These are phyloP conservation scores for Lymantria monacha DNA, from an alignment of 2,888 invertebrate species.

Conservation along the genomic window DNA sequence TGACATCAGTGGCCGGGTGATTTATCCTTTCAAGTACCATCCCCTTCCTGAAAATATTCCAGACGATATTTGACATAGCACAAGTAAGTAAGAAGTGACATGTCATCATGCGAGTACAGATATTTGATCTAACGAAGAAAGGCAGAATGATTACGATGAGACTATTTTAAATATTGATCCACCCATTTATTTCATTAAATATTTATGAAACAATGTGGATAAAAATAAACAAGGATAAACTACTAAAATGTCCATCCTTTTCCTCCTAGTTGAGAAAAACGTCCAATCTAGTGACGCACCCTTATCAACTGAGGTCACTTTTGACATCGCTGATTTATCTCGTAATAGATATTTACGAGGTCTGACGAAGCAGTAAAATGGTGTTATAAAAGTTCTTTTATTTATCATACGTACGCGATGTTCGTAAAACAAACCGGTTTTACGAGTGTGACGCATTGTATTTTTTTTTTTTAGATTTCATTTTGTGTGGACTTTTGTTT, in stretches of 20 bases:
- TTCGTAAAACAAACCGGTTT: conserved; percentile 24
- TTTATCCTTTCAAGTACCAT: no score
- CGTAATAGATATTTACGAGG: conserved; percentile 32
- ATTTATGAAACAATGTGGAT: background rate
- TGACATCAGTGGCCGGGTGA: no score
- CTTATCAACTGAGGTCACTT: conserved; percentile 17
- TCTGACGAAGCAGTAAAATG: conserved; percentile 27
- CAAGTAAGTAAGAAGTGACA: no score
- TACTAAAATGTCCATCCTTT: conserved; percentile 2
- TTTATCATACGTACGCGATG: conserved; percentile 24
- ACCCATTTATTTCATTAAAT: background rate
- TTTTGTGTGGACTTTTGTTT: background rate
- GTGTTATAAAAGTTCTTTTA: conserved; percentile 31
- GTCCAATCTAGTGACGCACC: conserved; percentile 6
- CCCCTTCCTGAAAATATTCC: no score
- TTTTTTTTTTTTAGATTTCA: conserved; percentile 11
- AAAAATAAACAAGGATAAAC: conserved; percentile 1
- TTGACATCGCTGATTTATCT: conserved; percentile 24
- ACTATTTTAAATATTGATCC: no score
- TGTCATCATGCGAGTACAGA: no score
- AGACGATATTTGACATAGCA: no score
- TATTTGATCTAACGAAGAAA: no score
- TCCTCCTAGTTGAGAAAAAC: conserved; percentile 1
- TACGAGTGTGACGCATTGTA: conserved; percentile 22
- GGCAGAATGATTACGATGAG: no score